phyloP scores from a whole-genome alignment of 2,888 invertebrate genomes.

The Apodemia zela region DNA sequence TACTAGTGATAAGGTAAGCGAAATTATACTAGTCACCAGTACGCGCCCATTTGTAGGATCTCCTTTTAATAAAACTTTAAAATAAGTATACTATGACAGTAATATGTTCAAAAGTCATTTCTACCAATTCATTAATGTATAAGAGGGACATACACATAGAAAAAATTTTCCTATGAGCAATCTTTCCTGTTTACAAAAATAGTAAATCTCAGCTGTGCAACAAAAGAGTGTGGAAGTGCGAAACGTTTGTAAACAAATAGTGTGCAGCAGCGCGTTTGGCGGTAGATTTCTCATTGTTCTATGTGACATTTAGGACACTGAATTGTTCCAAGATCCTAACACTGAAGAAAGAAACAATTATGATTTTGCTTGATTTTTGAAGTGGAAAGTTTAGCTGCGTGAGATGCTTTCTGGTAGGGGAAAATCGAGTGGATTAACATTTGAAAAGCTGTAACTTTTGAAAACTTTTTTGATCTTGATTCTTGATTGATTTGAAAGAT shows the following conservation, averaged over 20 bases:
- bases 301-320: neutral
- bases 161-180: too few species aligned
- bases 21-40: too few species aligned
- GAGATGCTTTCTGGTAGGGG: too few species aligned
- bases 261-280: neutral
- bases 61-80: neutral
- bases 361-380: neutral
- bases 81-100: neutral
- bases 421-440: too few species aligned
- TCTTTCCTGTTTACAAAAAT: too few species aligned
- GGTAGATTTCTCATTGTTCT: neutral
- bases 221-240: too few species aligned
- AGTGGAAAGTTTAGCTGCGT: too few species aligned
- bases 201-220: too few species aligned
- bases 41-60: conserved; percentile 3
- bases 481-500: too few species aligned
- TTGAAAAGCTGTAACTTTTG: too few species aligned
- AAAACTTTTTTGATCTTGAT: too few species aligned
- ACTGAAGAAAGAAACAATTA: neutral
- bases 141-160: neutral
- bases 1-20: too few species aligned
- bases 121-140: neutral
- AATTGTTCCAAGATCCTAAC: neutral
- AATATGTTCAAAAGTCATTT: neutral
- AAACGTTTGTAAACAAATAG: neutral